Conservation (phyloP, 2,797 vertebrate species). For the Discoglossus pictus region DNA sequence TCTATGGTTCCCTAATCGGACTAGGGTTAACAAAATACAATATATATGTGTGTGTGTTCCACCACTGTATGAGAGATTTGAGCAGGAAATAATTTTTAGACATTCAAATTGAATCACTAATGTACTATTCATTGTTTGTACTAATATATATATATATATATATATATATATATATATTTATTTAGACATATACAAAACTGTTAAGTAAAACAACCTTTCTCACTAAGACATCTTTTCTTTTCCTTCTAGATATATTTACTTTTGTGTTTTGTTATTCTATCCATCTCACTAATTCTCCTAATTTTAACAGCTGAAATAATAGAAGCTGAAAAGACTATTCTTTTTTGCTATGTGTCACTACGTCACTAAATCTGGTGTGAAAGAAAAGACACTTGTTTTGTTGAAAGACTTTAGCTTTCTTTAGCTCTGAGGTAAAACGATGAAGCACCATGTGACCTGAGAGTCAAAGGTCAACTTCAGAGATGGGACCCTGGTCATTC, state of each 20-base stretch:
- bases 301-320: slow-evolving; percentile 49
- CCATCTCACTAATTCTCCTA: slow-evolving; percentile 16
- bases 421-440: slow-evolving; percentile 58
- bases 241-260: slow-evolving; percentile 45
- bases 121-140: too few relatives aligned
- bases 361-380: slow-evolving; percentile 31
- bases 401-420: slow-evolving; percentile 58
- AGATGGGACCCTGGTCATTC: slow-evolving; percentile 53
- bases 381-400: slow-evolving; percentile 51
- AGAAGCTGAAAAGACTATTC: slow-evolving; percentile 27
- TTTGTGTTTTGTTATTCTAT: slow-evolving; percentile 28
- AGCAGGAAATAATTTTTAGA: too few relatives aligned
- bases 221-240: slow-evolving; percentile 26
- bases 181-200: slow-evolving; percentile 9
- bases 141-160: too few relatives aligned
- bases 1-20: too few relatives aligned
- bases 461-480: slow-evolving; percentile 61
- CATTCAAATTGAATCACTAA: too few relatives aligned
- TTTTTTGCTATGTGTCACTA: slow-evolving; percentile 42
- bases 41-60: too few relatives aligned
- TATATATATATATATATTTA: too few relatives aligned
- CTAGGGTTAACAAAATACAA: too few relatives aligned
- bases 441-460: slow-evolving; percentile 51
- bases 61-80: too few relatives aligned
- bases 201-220: not conserved